Conservation (phyloP, 2,113 vertebrate species). For the Lontra canadensis region DNA sequence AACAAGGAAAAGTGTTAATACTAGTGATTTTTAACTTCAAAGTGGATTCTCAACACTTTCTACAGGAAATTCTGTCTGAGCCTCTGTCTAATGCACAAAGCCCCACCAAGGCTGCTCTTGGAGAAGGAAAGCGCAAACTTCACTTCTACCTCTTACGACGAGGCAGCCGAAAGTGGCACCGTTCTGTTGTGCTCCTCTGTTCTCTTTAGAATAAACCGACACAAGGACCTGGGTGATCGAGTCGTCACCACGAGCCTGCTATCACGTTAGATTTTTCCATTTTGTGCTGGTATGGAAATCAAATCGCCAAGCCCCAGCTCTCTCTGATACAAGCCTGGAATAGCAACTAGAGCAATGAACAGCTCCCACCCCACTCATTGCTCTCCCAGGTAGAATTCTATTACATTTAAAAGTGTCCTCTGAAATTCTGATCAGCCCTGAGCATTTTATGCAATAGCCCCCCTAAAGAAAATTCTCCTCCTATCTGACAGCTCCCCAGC, state of each 20-base stretch:
- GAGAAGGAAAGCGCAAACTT: not conserved
- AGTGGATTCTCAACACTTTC: not conserved
- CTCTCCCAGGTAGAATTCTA: slow-evolving; percentile 75
- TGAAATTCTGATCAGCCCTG: slow-evolving; percentile 79
- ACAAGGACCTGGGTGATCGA: not conserved
- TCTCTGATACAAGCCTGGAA: slow-evolving; percentile 59
- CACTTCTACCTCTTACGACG: not conserved
- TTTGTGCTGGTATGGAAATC: slow-evolving; percentile 57
- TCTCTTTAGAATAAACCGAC: not conserved
- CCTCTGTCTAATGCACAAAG: not conserved
- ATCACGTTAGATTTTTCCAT: slow-evolving; percentile 16
- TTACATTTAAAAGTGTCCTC: slow-evolving; percentile 73
- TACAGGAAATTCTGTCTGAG: not conserved
- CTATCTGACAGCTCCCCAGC: slow-evolving; percentile 29
- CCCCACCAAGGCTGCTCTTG: not conserved
- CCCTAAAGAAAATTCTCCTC: slow-evolving; percentile 38
- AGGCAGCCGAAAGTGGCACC: not conserved
- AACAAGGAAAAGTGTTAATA: not conserved
- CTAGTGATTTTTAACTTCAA: not conserved
- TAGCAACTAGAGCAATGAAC: slow-evolving; percentile 69
- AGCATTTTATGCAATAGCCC: slow-evolving; percentile 50
- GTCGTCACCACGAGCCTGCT: not conserved
- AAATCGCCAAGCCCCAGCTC: slow-evolving; percentile 22
- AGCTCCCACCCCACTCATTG: slow-evolving; percentile 33
- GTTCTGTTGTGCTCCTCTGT: not conserved